Evolutionary conservation across 2,113 vertebrate genomes (phyloP), one percentile per base, ranked within the genome.

Genomic region (Hemiscyllium ocellatum): DNA sequence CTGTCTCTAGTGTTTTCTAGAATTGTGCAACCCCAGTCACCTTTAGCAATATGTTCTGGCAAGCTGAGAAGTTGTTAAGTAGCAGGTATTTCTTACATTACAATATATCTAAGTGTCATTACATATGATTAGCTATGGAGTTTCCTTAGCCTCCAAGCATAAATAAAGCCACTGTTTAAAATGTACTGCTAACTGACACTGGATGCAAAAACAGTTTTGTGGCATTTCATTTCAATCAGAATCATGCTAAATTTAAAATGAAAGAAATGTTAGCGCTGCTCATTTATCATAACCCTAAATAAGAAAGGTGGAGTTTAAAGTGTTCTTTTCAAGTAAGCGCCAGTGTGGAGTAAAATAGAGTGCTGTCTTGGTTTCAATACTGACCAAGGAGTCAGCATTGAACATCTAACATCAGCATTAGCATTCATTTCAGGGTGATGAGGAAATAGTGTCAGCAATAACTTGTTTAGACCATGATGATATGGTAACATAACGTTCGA

Each of bases 11-110:
- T 72, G 93, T 72, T 95, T 93, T 72, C 66, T 95, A 42, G 68
- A 76, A 76, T 29, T 72, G 66, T 95, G 42, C 15, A 95, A 95
- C 47, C 47, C 68, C 47, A 95, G 94, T 95, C 94, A 95, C 68
- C 42, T 70, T 95, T 95, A 33, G 68, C 68, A 95, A 95, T 95
- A 50, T 76, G 37, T 95, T 95, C 66, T n/a, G 37, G 69, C 12
- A 95, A 50, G 22, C 19, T 94, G 93, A 94, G 93, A 95, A 52
- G 69, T 13, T 95, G 94, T 76, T 65, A 95, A 42, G 22, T 52
- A 72, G 69, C 47, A 8, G 50, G 42, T 33, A 76, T 37, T 72
- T 95, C 37, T 76, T 95, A 95, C 68, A 72, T 70, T 95, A 72
- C 4, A 52, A 47, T 50, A 72, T 24, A 72, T 52, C 22, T 72